Conservation (phyloP, 2,888 invertebrate species). For the Cryptocheilus praepositus region DNA sequence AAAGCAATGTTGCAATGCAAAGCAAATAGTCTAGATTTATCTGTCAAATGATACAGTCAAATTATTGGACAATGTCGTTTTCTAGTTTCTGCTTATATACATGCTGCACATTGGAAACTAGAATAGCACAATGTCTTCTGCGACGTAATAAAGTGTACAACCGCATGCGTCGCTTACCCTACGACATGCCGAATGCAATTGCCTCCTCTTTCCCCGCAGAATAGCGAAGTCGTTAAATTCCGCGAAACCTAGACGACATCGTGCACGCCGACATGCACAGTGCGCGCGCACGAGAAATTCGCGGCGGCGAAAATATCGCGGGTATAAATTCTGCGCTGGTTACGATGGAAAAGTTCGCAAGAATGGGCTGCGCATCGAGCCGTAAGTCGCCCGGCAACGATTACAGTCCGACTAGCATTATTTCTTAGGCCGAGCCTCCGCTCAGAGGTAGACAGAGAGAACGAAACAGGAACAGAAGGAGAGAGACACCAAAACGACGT, state of each 20-base stretch:
- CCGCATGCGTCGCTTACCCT: no score
- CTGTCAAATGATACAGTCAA: no score
- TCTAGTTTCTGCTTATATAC: no score
- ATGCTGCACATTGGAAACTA: no score
- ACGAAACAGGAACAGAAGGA: background rate
- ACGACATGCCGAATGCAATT: background rate
- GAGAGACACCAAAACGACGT: conserved; percentile 24
- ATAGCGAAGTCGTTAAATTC: background rate
- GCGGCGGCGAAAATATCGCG: conserved; percentile 1
- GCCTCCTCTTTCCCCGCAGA: conserved; percentile 2
- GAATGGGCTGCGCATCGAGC: conserved; percentile 49
- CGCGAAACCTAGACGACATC: conserved; percentile 1
- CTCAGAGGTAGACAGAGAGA: background rate
- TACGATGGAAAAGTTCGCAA: conserved; percentile 51
- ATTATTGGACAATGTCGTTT: no score
- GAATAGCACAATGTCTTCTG: no score
- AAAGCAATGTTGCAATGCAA: no score
- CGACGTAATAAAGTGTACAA: no score
- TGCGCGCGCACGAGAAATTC: no score
- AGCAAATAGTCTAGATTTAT: no score
- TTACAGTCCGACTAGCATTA: conserved; percentile 50
- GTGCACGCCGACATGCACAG: background rate
- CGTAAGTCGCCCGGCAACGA: conserved; percentile 48
- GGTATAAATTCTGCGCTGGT: conserved; percentile 28
- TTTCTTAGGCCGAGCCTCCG: conserved; percentile 43